phyloP scores from a whole-genome alignment of 2,888 invertebrate species.

The Erannis defoliaria region DNA sequence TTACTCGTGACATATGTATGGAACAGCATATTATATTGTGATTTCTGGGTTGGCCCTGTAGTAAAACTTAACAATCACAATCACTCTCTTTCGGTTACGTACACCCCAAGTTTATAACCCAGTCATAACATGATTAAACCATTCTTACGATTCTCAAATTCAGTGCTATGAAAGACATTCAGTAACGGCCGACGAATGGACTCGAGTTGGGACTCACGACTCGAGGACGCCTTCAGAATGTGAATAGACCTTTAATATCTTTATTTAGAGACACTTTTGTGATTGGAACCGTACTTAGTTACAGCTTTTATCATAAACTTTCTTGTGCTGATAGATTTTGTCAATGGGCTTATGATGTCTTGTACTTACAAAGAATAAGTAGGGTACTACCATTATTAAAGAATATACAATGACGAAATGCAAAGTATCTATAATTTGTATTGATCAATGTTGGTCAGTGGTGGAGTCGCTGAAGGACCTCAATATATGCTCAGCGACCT shows the following conservation, averaged over 20 bases:
- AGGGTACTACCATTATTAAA: too few species aligned
- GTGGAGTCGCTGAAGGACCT: too few species aligned
- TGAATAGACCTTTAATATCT: constrained; percentile 12
- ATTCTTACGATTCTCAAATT: constrained; percentile 17
- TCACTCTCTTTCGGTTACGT: too few species aligned
- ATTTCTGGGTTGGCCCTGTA: too few species aligned
- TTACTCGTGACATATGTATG: too few species aligned
- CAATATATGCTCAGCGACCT: too few species aligned
- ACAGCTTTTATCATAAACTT: not conserved
- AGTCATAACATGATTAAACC: constrained; percentile 4
- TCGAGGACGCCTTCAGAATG: constrained; percentile 4
- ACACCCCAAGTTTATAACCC: too few species aligned
- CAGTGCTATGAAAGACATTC: constrained; percentile 13
- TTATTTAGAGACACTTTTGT: constrained; percentile 4
- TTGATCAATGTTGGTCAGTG: too few species aligned
- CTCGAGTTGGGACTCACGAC: constrained; percentile 13
- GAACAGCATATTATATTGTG: too few species aligned
- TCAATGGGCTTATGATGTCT: not conserved
- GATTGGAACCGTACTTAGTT: not conserved
- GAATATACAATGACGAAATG: too few species aligned
- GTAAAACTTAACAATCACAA: too few species aligned
- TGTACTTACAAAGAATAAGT: not conserved
- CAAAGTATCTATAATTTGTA: too few species aligned
- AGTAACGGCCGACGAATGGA: constrained; percentile 16
- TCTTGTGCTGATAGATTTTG: not conserved